Conservation (phyloP, 2,888 invertebrate species). For the Tipula confusa region DNA sequence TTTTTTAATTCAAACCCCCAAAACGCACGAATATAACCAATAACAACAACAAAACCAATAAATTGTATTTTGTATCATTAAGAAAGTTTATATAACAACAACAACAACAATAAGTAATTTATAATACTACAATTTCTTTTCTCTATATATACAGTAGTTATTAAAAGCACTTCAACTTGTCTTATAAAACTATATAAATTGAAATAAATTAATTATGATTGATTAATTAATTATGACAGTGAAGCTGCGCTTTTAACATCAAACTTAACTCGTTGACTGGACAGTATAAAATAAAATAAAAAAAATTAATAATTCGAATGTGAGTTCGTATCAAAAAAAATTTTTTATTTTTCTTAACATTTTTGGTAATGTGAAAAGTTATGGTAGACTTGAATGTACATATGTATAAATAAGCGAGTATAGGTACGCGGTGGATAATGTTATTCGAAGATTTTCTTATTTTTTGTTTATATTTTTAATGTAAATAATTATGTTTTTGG, state of each 20-base stretch:
- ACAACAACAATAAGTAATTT: neutral
- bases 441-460: neutral
- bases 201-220: neutral
- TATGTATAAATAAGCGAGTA: neutral
- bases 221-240: no score
- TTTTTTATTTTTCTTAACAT: neutral
- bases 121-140: neutral
- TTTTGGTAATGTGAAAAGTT: neutral
- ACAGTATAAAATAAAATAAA: neutral
- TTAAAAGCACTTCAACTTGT: neutral
- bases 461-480: neutral
- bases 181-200: neutral
- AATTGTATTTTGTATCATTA: neutral
- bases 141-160: neutral
- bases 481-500: neutral
- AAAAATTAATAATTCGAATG: no score
- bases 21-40: neutral
- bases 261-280: neutral
- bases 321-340: neutral
- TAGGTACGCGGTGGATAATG: neutral
- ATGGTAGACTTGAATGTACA: neutral
- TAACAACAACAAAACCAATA: neutral
- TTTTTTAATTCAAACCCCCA: neutral
- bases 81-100: slow-evolving; percentile 20
- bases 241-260: neutral